A percentile compares a stretch with the other conserved stretches of the same genome.
Conservation (phyloP, 2,113 vertebrate genomes). For the Tylochromis polylepis region DNA sequence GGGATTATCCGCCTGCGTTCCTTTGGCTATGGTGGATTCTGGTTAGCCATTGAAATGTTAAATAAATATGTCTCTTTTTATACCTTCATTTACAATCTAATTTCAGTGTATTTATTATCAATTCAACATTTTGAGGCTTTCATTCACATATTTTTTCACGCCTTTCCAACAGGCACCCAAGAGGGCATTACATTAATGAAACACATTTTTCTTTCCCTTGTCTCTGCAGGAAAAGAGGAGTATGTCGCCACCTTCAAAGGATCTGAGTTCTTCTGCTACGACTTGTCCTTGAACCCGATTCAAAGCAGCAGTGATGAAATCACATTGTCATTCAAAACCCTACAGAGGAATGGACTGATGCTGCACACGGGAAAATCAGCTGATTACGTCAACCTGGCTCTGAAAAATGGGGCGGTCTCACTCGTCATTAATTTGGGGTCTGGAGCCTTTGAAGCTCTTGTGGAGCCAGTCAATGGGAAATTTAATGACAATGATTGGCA, state of each 20-base stretch:
- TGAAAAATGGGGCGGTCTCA: slow-evolving; percentile 98
- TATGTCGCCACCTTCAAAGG: slow-evolving; percentile 97
- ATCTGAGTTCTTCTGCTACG: slow-evolving; percentile 99
- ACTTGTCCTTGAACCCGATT: slow-evolving; percentile 97
- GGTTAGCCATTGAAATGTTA: not conserved
- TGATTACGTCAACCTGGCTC: slow-evolving; percentile 98
- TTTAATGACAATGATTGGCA: slow-evolving; percentile 99
- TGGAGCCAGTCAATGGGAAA: slow-evolving; percentile 99
- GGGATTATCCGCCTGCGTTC: not conserved
- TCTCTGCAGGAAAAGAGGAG: slow-evolving; percentile 92
- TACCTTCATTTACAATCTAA: not conserved
- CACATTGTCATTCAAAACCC: slow-evolving; percentile 96
- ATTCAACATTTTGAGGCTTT: not conserved
- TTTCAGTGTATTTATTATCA: not conserved
- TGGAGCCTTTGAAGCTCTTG: slow-evolving; percentile 98
- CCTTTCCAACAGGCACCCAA: not conserved
- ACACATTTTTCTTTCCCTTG: slow-evolving; percentile 41
- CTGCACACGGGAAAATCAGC: slow-evolving; percentile 98
- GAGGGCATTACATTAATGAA: slow-evolving; percentile 17
- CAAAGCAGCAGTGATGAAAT: slow-evolving; percentile 99
- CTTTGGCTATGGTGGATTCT: not conserved
- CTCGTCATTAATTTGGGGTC: slow-evolving; percentile 99
- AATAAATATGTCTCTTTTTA: not conserved
- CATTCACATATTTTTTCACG: not conserved
- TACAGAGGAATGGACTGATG: slow-evolving; percentile 99